phyloP scores from a whole-genome alignment of 2,797 vertebrate genomes.

The Triplophysa yarkandensis region DNA sequence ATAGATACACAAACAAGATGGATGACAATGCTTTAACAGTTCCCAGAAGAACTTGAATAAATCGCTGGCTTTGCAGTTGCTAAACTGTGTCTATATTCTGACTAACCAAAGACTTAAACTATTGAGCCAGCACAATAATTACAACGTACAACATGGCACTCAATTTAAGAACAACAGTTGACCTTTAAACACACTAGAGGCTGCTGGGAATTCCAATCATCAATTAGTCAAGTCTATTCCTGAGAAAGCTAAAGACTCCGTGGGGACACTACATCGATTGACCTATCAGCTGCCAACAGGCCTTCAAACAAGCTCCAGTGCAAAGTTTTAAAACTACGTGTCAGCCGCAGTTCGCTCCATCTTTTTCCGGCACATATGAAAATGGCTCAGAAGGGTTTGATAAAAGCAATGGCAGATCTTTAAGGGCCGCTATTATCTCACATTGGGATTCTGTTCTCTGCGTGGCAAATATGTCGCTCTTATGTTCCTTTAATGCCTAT shows the following conservation, averaged over 20 bases:
- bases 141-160: constrained; percentile 48
- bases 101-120: constrained; percentile 27
- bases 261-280: constrained; percentile 53
- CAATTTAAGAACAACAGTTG: constrained; percentile 58
- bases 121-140: constrained; percentile 47
- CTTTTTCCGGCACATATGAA: constrained; percentile 16
- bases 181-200: constrained; percentile 60
- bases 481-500: background rate
- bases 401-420: constrained; percentile 12
- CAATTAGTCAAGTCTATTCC: constrained; percentile 59
- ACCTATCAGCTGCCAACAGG: constrained; percentile 43
- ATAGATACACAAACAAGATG: constrained; percentile 3
- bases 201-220: constrained; percentile 60
- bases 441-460: background rate
- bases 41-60: constrained; percentile 13
- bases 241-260: constrained; percentile 54
- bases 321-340: constrained; percentile 26
- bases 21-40: constrained; percentile 4
- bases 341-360: constrained; percentile 24
- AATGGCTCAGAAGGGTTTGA: constrained; percentile 5
- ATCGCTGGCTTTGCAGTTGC: background rate
- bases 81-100: background rate
- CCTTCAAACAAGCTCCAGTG: constrained; percentile 26
- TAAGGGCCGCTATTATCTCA: background rate
- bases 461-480: background rate